Conservation (phyloP, 2,113 vertebrate genomes). For the Tapirus terrestris region DNA sequence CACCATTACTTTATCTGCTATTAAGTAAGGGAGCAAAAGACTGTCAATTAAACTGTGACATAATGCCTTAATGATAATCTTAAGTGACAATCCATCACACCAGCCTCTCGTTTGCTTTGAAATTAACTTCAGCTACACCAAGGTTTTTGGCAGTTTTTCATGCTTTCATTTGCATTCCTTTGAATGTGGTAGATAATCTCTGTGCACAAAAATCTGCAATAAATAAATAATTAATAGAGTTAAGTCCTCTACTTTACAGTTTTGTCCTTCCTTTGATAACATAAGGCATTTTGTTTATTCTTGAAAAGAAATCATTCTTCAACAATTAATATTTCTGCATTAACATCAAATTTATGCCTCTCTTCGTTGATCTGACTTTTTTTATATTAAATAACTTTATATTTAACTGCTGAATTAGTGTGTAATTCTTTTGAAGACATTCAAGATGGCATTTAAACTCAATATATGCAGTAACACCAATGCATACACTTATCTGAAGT, state of each 20-base stretch:
- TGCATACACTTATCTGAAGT: not conserved
- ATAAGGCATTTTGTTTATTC: not conserved
- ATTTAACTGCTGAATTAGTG: not conserved
- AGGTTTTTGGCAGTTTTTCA: constrained; percentile 55
- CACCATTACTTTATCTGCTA: constrained; percentile 63
- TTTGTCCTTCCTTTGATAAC: not conserved
- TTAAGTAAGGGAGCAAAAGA: constrained; percentile 55
- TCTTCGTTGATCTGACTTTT: not conserved
- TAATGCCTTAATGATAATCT: constrained; percentile 64
- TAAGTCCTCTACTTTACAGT: not conserved
- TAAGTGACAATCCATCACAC: constrained; percentile 70
- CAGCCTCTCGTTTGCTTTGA: constrained; percentile 51
- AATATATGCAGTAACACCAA: not conserved
- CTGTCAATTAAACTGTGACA: constrained; percentile 70
- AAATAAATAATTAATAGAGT: constrained; percentile 33
- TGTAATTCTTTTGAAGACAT: constrained; percentile 23
- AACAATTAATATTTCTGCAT: not conserved
- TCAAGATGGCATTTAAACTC: not conserved
- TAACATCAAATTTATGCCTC: not conserved
- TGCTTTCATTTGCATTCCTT: constrained; percentile 38
- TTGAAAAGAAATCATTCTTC: not conserved
- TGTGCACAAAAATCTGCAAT: constrained; percentile 53
- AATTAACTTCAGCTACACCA: constrained; percentile 61
- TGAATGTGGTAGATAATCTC: constrained; percentile 31
- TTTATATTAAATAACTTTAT: not conserved